phyloP scores from a whole-genome alignment of 2,113 vertebrate species.

The Nannospalax galili region DNA sequence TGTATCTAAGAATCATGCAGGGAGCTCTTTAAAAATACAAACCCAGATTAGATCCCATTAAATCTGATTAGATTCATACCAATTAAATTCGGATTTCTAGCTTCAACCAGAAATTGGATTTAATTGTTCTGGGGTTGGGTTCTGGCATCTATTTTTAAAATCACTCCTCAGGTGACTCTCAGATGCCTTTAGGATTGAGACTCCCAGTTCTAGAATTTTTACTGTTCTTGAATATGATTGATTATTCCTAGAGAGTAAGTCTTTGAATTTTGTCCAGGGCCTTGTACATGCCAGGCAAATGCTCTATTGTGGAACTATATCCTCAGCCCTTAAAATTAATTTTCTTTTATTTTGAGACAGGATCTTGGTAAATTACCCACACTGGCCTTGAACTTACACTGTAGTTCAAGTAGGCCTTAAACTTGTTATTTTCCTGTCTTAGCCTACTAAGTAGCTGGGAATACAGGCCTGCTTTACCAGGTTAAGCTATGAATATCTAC shows the following conservation, averaged over 20 bases:
- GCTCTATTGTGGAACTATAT: neutral
- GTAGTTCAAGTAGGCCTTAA: neutral
- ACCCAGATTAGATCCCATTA: slow-evolving; percentile 49
- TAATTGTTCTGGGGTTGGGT: slow-evolving; percentile 12
- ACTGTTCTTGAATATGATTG: neutral
- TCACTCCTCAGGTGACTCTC: slow-evolving; percentile 27
- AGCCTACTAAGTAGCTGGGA: neutral
- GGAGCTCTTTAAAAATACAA: slow-evolving; percentile 39
- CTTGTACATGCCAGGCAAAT: neutral
- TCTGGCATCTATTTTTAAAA: neutral
- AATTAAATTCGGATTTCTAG: slow-evolving; percentile 41
- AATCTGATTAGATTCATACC: slow-evolving; percentile 34
- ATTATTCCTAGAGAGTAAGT: neutral
- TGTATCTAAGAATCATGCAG: neutral
- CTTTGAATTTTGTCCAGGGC: neutral
- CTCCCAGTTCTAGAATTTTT: neutral
- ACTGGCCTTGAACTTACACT: too few relatives aligned
- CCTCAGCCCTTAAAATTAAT: neutral
- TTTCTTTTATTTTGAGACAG: neutral
- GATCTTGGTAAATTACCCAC: neutral
- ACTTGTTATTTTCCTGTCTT: neutral
- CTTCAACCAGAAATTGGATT: slow-evolving; percentile 47
- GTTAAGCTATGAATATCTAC: neutral
- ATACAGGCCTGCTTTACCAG: neutral
- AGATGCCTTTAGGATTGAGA: neutral